Base-by-base conservation (phyloP, 2,888 invertebrate genomes). In the Drosophila neutralis region DNA sequence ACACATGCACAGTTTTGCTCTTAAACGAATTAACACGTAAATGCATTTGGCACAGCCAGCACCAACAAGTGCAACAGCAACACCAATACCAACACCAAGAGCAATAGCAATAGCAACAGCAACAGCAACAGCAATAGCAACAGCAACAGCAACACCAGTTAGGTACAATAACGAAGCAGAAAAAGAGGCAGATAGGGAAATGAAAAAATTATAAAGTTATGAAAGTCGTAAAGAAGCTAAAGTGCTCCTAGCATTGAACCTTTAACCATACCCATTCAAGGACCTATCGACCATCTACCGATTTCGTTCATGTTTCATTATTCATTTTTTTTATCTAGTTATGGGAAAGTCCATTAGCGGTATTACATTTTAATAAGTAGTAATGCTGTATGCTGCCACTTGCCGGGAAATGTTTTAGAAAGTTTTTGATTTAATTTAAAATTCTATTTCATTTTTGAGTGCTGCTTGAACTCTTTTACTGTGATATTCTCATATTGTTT, bases 11-110 rank as follows among this genome's bases (percentile, higher is more conserved):
- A 69, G 52, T 15, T 67, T 69, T 66, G 65, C 65, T 76, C 81
- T 58, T 80, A 81, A 84, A 69, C 81, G 83, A 87, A 87, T 85
- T 85, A 85, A 79, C 81, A 87, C 79, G 79, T 85, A 87, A 85
- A 87, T 85, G 87, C 81, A 87, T 85, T 87, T 87, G 73, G 70
- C 73, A 79, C 35, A 21, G 57, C 18, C 76, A 69, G 57, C 78
- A 51, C 35, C 57, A 73, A n/a, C 57, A 61, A 36, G 60, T 27
- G 24, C 56, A 71, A 31, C 56, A 45, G 27, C 45, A 73, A 11
- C 48, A 29, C 35, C 38, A 58, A 33, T 42, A 66, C 29, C 51
- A 42, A 49, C 31, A 58, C 40, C 48, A 45, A 49, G 4, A 15
- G 2, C 7, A 31, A 31, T 31, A 36, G 11, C 8, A 31, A 52